Evolutionary conservation across 2,797 vertebrate species (phyloP), one percentile per base, ranked within the genome.

Genomic region (Gymnocypris eckloni): DNA sequence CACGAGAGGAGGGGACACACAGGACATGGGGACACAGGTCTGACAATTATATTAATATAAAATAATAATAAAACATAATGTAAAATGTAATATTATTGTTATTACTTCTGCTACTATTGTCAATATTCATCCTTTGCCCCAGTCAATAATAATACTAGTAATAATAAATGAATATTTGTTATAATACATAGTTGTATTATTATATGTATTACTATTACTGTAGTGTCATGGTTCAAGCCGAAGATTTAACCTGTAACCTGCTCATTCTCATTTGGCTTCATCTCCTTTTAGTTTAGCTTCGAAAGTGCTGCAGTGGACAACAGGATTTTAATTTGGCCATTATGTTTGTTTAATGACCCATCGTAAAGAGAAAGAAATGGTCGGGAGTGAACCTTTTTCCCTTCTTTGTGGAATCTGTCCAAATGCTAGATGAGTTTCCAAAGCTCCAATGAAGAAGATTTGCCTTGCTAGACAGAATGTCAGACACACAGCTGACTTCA

Each of bases 221-320:
- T 45, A 10, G 20, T 28, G 50, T 37, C 39, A 33, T 11, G 41
- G 39, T 79, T 39, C 45, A 67, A 28, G 43, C 6, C 39, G 9
- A 61, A 22, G 10, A 45, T 67, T 82, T 54, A 41, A 45, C 9
- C 48, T 82, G 39, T 25, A 48, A 69, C 52, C 64, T 13, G 18
- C 20, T 70, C 22, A 22, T 25, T 79, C 52, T 80, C 83, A 85
- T 69, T 79, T 80, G 66, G 61, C 39, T 69, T 82, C 5, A 48
- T 59, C 54, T 77, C 59, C 52, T 59, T 48, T 86, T 54, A 56
- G 25, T n/a, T 39, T 45, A 39, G 33, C 20, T 76, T 28, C 39
- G 8, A 56, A 82, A 82, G 79, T 66, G 39, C 48, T 61, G 39
- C 5, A 1, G 13, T 20, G 18, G n/a, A 56, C 2, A 11, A 48